Evolutionary conservation across 2,888 invertebrate species (phyloP), one percentile per base, ranked within the genome.

Genomic region (Acrobasis consociella): DNA sequence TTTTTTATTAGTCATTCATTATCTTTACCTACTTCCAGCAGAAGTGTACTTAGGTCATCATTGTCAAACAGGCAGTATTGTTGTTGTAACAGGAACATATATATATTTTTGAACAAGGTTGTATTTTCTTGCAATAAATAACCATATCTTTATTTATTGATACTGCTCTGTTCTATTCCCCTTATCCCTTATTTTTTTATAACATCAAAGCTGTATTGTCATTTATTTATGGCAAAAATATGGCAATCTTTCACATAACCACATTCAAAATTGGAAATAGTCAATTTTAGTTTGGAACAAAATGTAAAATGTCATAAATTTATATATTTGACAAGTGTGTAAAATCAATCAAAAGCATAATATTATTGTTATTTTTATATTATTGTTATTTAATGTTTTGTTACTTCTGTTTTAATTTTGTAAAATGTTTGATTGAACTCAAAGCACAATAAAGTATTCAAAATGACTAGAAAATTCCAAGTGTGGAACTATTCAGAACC

Each of bases 401-500:
- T 77, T 77, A 74, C 70, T 72, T 65, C 69, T 75, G 69, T 82
- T 78, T 82, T 78, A 67, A 75, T 83, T 83, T 78, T 81, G 66
- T 81, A 86, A 75, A 79, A 88, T 89, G 86, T 82, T 81, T 82
- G 71, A 81, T 71, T 85, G 49, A 55, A 55, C 49, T 49, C 15
- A n/a, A 80, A 82, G 65, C 71, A 62, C 67, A 66, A 74, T 76
- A 73, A 67, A 73, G 76, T 74, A 70, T 72, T 75, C 77, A 89
- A 80, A 73, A 91, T 93, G 92, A 91, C 89, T 64, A 83, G 89
- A 81, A 93, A 92, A 91, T 93, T 93, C 89, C 92, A 89, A 90
- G 91, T 92, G 78, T 92, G 91, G 91, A 92, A 92, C 81, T 91
- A 88, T 81, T 92, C 91, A 46, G 90, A 92, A 78, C 89, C 92